Conservation (phyloP, 2,797 vertebrate species). For the Semotilus atromaculatus region DNA sequence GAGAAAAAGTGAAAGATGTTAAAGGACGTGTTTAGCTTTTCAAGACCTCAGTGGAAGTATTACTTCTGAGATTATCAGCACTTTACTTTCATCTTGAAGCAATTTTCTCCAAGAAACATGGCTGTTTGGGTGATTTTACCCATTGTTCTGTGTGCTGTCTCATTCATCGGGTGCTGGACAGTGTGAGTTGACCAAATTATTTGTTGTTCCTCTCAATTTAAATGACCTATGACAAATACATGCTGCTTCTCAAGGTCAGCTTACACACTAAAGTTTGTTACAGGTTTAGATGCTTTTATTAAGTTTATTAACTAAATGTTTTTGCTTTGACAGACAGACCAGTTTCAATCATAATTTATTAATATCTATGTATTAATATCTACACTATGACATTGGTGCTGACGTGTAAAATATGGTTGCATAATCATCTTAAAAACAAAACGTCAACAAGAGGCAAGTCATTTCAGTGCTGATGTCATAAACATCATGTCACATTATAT, state of each 20-base stretch:
- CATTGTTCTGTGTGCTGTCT: conserved; percentile 73
- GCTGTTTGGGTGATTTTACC: conserved; percentile 77
- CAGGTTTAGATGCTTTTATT: not conserved
- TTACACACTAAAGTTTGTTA: not conserved
- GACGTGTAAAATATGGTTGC: conserved; percentile 9
- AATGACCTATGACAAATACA: not conserved
- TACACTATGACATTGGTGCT: not conserved
- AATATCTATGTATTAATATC: not conserved
- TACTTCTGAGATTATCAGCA: conserved; percentile 1
- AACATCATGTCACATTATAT: not conserved
- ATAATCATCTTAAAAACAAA: conserved; percentile 14
- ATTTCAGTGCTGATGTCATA: conserved; percentile 6
- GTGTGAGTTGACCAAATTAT: conserved; percentile 75
- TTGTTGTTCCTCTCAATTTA: conserved; percentile 4
- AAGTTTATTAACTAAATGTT: no score
- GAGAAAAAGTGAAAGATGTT: not conserved
- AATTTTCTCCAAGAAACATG: conserved; percentile 67
- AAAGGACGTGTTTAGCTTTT: not conserved
- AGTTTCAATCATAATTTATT: not conserved
- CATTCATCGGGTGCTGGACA: conserved; percentile 79
- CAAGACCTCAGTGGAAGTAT: not conserved
- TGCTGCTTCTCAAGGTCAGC: not conserved
- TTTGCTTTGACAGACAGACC: not conserved
- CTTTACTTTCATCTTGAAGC: conserved; percentile 19
- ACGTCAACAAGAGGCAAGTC: not conserved